Base-by-base conservation (phyloP, 23 tunicate genomes). In the Ascidia mentula region DNA sequence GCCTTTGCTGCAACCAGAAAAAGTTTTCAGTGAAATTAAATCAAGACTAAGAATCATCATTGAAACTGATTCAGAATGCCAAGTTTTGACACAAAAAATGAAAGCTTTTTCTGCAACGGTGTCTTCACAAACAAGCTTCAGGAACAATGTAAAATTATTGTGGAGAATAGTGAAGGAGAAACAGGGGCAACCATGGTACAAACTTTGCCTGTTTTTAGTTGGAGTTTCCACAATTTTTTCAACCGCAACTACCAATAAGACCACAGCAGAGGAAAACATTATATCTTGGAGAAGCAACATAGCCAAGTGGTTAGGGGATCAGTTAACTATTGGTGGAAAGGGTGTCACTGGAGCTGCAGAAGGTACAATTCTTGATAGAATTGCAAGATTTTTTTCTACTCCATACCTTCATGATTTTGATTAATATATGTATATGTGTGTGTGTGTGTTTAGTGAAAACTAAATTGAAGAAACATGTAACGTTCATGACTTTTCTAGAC, bases 351-450 rank as follows among this genome's bases (percentile, higher is more conserved):
- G 93, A 0, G 46, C 32, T 20, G 84, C 80, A 22, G 80, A 82
- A 39, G 93, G 93, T 0, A 75, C 31, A 35, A 73, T 77, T 13
- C 37, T 82, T 42, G 87, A 88, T 12, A 39, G 93, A 34, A 40
- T 88, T 15, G 36, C 70, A 38, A 38, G 81, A 69, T 88, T 88
- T 78, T 82, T 88, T 72, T 12, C 1, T 38, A 88, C 93, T 18
- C 93, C 93, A 53, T 88, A 88, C 59, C 73, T 88, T 60, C 87
- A 88, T 72, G 93, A 88, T 53, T 88, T 88, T 82, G 93, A 88
- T 59, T 88, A 37, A 78, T 33, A 18, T 33, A n/a, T n/a, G n/a
- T n/a, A n/a, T n/a, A n/a, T n/a, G n/a, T n/a, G n/a, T n/a, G n/a
- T n/a, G n/a, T n/a, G n/a, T n/a, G n/a, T n/a, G n/a, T n/a, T n/a